Percentiles rank a stretch among this genome's conserved stretches.
These are phyloP conservation scores for Macrophya alboannulata DNA, from an alignment of 2,888 invertebrate genomes.

Conservation along the genomic window DNA sequence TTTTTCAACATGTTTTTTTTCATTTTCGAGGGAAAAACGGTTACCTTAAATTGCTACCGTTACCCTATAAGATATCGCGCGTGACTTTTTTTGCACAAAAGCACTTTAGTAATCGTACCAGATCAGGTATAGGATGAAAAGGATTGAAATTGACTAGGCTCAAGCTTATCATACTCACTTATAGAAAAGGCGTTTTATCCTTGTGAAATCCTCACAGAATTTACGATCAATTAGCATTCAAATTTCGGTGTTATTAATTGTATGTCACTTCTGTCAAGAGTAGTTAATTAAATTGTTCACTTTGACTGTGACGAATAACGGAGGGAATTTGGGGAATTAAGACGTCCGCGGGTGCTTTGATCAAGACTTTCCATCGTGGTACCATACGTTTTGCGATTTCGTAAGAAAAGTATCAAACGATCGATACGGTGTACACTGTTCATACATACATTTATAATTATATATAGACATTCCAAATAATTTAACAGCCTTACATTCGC, in stretches of 20 bases:
- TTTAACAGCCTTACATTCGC: background rate
- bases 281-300: slow-evolving; percentile 25
- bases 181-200: background rate
- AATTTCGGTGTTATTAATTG: background rate
- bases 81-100: background rate
- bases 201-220: background rate
- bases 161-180: background rate
- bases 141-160: background rate
- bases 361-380: background rate
- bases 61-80: background rate
- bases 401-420: background rate
- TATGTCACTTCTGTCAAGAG: background rate
- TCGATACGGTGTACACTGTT: background rate
- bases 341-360: background rate
- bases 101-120: background rate
- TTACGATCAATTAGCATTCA: background rate
- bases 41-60: background rate
- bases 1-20: background rate
- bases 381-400: background rate
- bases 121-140: background rate
- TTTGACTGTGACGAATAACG: background rate
- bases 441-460: background rate
- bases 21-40: background rate
- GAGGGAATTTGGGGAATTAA: background rate
- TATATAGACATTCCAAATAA: too few species aligned